Evolutionary conservation across 2,797 vertebrate species (phyloP), one percentile per base, ranked within the genome.

Genomic region (Pseudotriccus pelzelni): DNA sequence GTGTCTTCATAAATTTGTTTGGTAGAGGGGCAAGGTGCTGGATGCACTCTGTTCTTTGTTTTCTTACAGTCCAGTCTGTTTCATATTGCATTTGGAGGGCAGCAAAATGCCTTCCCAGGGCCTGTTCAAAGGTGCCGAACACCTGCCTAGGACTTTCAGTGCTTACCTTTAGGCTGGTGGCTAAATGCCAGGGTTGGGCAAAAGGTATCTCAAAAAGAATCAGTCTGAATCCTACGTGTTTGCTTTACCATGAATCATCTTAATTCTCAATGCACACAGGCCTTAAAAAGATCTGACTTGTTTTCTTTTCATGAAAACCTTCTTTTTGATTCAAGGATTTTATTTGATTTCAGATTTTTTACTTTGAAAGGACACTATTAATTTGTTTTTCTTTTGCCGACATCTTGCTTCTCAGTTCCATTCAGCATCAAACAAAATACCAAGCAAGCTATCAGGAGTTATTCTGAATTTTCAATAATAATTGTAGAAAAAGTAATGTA

Each of bases 271-370:
- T 55, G 13, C 11, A 53, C 41, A 53, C 4, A 41, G 24, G 9
- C 37, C 30, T 89, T 82, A 49, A 79, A 80, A 77, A 74, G 30
- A 50, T 49, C 28, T 72, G 36, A 47, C 14, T 70, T 78, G 7
- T 53, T 90, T 91, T 82, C 25, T 50, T 80, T 16, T 32, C 20
- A 36, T 83, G 46, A 82, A 83, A 93, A 43, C 21, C 20, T 74
- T 59, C 27, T 30, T 74, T 56, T 84, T 92, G 11, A 93, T 75
- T 95, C 84, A 78, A 94, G 56, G 72, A 50, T 90, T 78, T 80
- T 84, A 56, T 89, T 97, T 93, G 27, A 74, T 93, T 95, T 86
- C 79, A 85, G 30, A 52, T 91, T 43, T 89, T 52, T 87, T 67
- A 77, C 46, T 74, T 94, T 94, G 87, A 89, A 91, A 90, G 83